Evolutionary conservation across 2,797 vertebrate species (phyloP), one percentile per base, ranked within the genome.

Genomic region (Betta splendens): DNA sequence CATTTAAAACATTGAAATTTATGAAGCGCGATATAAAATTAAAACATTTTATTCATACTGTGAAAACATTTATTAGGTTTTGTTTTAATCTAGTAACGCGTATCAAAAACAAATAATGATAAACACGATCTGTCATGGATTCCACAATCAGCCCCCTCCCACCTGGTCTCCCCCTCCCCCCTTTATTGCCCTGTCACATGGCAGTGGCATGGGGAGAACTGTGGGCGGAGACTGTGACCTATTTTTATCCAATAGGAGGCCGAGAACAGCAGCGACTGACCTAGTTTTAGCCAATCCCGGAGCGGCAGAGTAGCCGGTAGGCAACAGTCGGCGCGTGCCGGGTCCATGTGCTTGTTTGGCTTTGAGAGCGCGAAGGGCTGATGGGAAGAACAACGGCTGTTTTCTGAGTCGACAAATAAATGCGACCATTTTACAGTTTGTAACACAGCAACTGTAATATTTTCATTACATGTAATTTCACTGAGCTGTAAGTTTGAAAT

Each of bases 191-290:
- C 55, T 25, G 82, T 93, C 91, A 93, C 92, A 91, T 77, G 92
- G 92, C 89, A 54, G 15, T 83, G 3, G 87, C 87, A 90, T 87
- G 66, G 86, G 85, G 85, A 81, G 79, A 60, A 62, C 84, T 61
- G 51, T 89, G 91, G 94, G 94, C 85, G 94, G 93, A 88, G 91
- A 88, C 61, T 89, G 67, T 94, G 94, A 94, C 94, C 94, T 94
- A 95, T 69, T 93, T 95, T 91, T 80, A 63, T 11, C 95, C 94
- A 97, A 97, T 96, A 5, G 70, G 44, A 69, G 32, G 12, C n/a
- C 10, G 64, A 5, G 43, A 72, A 57, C 59, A 76, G 84, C 71
- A 81, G 91, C 88, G 79, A 89, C 70, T 94, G 94, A 96, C 94
- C 95, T 92, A 95, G 57, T 84, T 93, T 89, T 44, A 67, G 53